Percentiles rank a stretch among this genome's conserved stretches.
Conservation (phyloP, 2,888 invertebrate species). For the Drosophila subquinaria region DNA sequence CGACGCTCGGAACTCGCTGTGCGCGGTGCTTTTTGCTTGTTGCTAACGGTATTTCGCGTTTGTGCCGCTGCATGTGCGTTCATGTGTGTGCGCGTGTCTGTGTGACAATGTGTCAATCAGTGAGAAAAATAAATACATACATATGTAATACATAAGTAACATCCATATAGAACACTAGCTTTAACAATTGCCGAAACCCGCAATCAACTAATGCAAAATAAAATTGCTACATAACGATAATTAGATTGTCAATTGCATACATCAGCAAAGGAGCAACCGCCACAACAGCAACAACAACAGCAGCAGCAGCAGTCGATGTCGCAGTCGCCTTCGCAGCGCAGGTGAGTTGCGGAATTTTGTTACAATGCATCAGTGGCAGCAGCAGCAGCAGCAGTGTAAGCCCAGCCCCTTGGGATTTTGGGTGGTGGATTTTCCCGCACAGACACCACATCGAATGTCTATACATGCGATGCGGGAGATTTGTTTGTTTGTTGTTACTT, state of each 20-base stretch:
- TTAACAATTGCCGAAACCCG: constrained; percentile 54
- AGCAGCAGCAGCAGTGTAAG: constrained; percentile 30
- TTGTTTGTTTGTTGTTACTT: constrained; percentile 35
- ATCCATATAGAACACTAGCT: constrained; percentile 48
- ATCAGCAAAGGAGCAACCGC: constrained; percentile 10
- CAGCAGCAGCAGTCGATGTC: constrained; percentile 28
- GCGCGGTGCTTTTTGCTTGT: constrained; percentile 60
- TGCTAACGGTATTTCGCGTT: constrained; percentile 54
- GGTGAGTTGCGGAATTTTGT: constrained; percentile 74
- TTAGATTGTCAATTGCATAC: constrained; percentile 47
- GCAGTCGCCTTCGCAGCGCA: constrained; percentile 49
- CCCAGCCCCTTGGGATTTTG: constrained; percentile 47
- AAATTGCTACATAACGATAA: constrained; percentile 53
- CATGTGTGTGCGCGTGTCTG: constrained; percentile 46
- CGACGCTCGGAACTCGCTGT: constrained; percentile 75
- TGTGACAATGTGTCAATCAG: constrained; percentile 42
- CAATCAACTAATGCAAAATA: constrained; percentile 26
- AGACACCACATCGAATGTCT: constrained; percentile 60
- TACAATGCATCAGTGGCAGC: constrained; percentile 45
- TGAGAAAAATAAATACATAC: constrained; percentile 42
- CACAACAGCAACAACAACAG: constrained; percentile 18
- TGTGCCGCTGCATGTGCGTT: constrained; percentile 70
- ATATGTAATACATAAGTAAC: constrained; percentile 18
- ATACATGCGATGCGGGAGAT: constrained; percentile 44
- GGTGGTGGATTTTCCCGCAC: constrained; percentile 64